Base-by-base conservation (phyloP, 2,888 invertebrate species). In the Amphimallon solstitiale region DNA sequence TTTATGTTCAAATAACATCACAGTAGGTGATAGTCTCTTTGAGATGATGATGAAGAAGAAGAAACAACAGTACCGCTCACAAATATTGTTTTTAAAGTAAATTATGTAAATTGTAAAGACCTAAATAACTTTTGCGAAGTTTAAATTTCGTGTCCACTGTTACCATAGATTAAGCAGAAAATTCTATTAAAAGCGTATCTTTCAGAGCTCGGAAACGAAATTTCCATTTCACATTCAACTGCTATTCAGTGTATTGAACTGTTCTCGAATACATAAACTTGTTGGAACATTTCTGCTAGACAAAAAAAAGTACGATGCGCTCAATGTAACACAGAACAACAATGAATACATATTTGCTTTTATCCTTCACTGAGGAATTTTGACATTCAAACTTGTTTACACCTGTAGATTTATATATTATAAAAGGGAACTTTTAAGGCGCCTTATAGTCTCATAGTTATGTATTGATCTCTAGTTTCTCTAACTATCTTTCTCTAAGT, bases 381-480 rank as follows among this genome's bases (percentile, higher is more conserved):
- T 52, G 35, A 52, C 23, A 23, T 23, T 5, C 5, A 2, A 23
- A 37, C 14, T 60, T 60, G 60, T 46, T 35, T 63, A 63, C 63
- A 63, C 63, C 63, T 63, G 52, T 63, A 52, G 52, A 52, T 52
- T 54, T 40, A 29, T 52, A 63, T 52, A 43, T 52, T 63, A 63
- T 52, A 63, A 63, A 38, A 54, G 38, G 14, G 49, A 45, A 23
- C 40, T 52, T 52, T 38, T 43, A 34, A 40, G 63, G 63, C 63
- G 63, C 63, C 63, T 43, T 54, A 51, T 43, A 63, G 63, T 63
- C 63, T 63, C 63, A 21, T 45, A 23, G 63, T 63, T 63, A 52
- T 54, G 63, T 63, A 63, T 63, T 63, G 63, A 63, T 63, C 63
- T 61, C 48, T 40, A 63, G 52, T 63, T 63, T 54, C 52, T 29